Percentiles rank a stretch among this genome's conserved stretches.
Conservation (phyloP, 2,113 vertebrate species). For the Bubo blakistoni region DNA sequence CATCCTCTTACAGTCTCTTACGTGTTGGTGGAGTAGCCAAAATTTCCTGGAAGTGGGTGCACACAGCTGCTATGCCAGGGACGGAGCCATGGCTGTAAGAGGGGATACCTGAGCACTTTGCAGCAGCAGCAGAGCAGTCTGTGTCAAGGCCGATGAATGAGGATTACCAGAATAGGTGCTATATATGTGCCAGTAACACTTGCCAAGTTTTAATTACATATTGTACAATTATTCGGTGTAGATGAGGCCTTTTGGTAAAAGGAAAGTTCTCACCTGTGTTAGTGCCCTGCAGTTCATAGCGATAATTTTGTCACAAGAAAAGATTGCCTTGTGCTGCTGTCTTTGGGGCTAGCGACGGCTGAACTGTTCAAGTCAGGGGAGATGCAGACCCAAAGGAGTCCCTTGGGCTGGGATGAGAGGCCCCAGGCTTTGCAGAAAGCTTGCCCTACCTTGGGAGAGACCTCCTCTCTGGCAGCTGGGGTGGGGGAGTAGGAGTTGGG, state of each 20-base stretch:
- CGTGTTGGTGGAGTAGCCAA: neutral
- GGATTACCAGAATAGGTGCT: neutral
- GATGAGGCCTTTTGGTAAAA: neutral
- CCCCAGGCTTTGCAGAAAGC: neutral
- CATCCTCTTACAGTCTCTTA: neutral
- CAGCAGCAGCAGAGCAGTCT: neutral
- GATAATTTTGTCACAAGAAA: neutral
- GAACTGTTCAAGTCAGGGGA: neutral
- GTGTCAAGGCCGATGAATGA: fast-evolving
- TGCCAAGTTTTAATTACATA: neutral
- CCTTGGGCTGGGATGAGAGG: neutral
- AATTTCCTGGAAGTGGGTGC: neutral
- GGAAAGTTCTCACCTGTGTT: neutral
- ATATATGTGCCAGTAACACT: neutral
- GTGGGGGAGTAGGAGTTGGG: neutral
- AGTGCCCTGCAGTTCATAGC: neutral
- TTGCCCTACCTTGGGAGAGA: neutral
- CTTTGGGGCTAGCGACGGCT: neutral
- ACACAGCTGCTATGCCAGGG: neutral
- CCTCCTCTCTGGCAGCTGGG: neutral
- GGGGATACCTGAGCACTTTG: neutral
- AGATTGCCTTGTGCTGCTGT: neutral
- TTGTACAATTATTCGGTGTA: neutral
- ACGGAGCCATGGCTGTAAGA: fast-evolving
- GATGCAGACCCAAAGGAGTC: no score